phyloP scores from a whole-genome alignment of 2,797 vertebrate species.

The Poecilia picta region DNA sequence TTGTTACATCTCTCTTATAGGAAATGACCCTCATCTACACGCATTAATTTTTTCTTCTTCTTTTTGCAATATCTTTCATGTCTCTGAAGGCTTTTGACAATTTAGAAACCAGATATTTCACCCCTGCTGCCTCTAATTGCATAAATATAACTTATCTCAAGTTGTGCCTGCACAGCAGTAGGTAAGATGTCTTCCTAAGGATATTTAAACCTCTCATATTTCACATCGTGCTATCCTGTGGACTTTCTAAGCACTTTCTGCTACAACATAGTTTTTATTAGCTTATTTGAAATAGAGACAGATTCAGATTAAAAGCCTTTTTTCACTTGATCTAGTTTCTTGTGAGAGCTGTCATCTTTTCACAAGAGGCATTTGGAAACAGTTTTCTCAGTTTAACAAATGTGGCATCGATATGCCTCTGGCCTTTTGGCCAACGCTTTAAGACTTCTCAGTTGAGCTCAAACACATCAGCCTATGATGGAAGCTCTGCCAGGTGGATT shows the following conservation, averaged over 20 bases:
- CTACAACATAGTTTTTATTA: not conserved
- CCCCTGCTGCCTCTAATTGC: not conserved
- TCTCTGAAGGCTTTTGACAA: not conserved
- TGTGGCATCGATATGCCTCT: slow-evolving; percentile 39
- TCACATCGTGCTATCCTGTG: not conserved
- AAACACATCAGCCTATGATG: slow-evolving; percentile 64
- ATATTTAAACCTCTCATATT: not conserved
- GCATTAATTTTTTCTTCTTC: not conserved
- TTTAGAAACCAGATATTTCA: not conserved
- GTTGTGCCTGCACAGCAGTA: not conserved
- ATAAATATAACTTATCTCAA: not conserved
- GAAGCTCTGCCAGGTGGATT: slow-evolving; percentile 74
- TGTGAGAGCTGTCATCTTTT: slow-evolving; percentile 17
- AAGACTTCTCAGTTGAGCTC: slow-evolving; percentile 60
- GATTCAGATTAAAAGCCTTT: not conserved
- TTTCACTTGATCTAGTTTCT: slow-evolving; percentile 9
- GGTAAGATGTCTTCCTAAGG: not conserved
- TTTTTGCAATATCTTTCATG: not conserved
- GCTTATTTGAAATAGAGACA: not conserved
- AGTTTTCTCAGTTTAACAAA: slow-evolving; percentile 42
- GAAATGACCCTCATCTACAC: slow-evolving; percentile 29
- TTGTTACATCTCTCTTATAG: slow-evolving; percentile 29
- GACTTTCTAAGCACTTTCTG: not conserved
- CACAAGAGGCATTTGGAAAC: slow-evolving; percentile 31
- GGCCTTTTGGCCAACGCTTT: slow-evolving; percentile 53